phyloP scores from a whole-genome alignment of 2,797 vertebrate species.

The Syngnathus rostellatus region DNA sequence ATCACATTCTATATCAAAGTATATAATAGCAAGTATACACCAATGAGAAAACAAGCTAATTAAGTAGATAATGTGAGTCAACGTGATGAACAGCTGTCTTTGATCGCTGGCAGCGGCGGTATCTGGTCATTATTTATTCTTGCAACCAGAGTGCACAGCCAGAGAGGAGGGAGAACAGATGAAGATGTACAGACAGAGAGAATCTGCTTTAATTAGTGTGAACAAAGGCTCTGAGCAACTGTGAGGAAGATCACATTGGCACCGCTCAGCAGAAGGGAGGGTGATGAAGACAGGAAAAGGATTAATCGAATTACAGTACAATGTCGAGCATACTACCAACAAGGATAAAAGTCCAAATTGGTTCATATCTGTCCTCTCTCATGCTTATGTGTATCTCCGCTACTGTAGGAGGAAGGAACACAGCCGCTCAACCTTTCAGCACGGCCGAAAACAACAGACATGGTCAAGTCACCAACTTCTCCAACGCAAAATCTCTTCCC shows the following conservation, averaged over 20 bases:
- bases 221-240: conserved; percentile 84
- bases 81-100: conserved; percentile 71
- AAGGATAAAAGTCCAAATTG: conserved; percentile 3
- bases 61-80: conserved; percentile 67
- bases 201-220: conserved; percentile 95
- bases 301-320: conserved; percentile 49
- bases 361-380: conserved; percentile 58
- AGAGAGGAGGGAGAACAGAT: conserved; percentile 73
- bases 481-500: conserved; percentile 85
- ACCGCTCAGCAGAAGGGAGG: conserved; percentile 76
- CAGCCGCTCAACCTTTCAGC: conserved; percentile 95
- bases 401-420: conserved; percentile 83
- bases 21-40: conserved; percentile 24
- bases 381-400: conserved; percentile 35
- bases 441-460: conserved; percentile 85
- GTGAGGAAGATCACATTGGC: conserved; percentile 86
- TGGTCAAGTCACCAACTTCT: conserved; percentile 84
- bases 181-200: conserved; percentile 88
- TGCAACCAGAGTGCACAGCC: conserved; percentile 61
- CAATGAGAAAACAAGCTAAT: conserved; percentile 70
- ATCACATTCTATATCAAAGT: conserved; percentile 10
- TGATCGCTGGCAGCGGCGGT: conserved; percentile 60
- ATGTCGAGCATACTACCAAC: neutral
- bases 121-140: conserved; percentile 72
- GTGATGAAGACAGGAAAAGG: conserved; percentile 18